A percentile compares a stretch with the other conserved stretches of the same genome.
Conservation (phyloP, 2,888 invertebrate genomes). For the Baronia brevicornis region DNA sequence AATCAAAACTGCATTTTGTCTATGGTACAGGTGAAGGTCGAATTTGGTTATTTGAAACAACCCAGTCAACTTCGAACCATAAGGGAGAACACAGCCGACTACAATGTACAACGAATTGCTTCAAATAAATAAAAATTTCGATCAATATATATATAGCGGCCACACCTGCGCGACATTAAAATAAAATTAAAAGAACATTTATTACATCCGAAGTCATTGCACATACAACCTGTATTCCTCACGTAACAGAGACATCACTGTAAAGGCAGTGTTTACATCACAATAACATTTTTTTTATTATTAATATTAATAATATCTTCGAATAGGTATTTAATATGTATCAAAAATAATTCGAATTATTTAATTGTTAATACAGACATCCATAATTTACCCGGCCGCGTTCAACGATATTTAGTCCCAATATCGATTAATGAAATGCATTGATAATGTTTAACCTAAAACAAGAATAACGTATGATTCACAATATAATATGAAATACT, state of each 20-base stretch:
- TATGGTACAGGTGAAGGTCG: no score
- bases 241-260: constrained; percentile 40
- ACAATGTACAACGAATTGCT: no score
- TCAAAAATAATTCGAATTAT: constrained; percentile 57
- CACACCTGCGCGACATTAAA: constrained; percentile 1
- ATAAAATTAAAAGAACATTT: background rate
- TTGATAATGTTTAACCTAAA: no score
- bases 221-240: constrained; percentile 24
- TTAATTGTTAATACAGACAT: constrained; percentile 33
- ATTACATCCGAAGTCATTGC: constrained; percentile 3
- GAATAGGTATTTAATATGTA: constrained; percentile 45
- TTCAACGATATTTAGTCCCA: constrained; percentile 14
- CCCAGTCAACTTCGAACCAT: no score
- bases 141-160: no score
- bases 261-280: constrained; percentile 40
- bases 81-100: no score
- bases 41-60: no score
- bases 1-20: no score
- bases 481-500: no score
- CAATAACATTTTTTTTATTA: constrained; percentile 35
- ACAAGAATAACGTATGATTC: no score
- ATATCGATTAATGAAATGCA: constrained; percentile 3
- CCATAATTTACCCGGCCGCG: constrained; percentile 6
- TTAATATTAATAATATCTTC: constrained; percentile 29
- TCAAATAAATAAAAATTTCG: no score